These are phyloP conservation scores for Chrysolina haemoptera DNA, from an alignment of 2,888 invertebrate species.

Conservation along the genomic window DNA sequence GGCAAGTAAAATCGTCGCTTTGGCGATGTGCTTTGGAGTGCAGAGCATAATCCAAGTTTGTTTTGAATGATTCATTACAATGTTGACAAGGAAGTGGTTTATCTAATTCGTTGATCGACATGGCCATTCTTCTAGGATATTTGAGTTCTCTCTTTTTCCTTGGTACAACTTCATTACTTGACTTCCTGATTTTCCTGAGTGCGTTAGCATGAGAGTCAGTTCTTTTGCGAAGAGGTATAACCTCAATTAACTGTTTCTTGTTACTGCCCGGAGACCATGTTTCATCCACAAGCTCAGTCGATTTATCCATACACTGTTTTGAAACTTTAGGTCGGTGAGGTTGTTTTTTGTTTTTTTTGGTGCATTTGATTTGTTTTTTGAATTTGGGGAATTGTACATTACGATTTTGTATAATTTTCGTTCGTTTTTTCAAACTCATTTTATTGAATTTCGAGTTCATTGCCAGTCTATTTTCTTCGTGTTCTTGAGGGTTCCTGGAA, in stretches of 20 bases:
- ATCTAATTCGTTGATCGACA: slow-evolving; percentile 54
- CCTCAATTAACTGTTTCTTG: neutral
- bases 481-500: slow-evolving; percentile 7
- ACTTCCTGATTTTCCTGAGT: neutral
- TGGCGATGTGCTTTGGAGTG: slow-evolving; percentile 61
- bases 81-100: slow-evolving; percentile 71
- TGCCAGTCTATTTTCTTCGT: neutral
- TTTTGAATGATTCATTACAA: slow-evolving; percentile 72
- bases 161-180: neutral
- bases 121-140: slow-evolving; percentile 21
- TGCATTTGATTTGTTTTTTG: neutral
- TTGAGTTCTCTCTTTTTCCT: slow-evolving; percentile 19
- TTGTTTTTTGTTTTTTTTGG: neutral
- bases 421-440: neutral
- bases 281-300: neutral
- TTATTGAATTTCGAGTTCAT: neutral
- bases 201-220: neutral
- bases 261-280: neutral
- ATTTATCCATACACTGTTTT: neutral
- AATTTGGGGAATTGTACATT: neutral
- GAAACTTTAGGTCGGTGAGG: neutral
- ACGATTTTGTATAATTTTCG: neutral
- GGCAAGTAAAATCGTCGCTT: slow-evolving; percentile 61
- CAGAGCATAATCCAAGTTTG: slow-evolving; percentile 61
- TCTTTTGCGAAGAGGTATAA: neutral